Evolutionary conservation across 1,140 invertebrate genomes (phyloP).

Genomic region (Triops cancriformis): DNA sequence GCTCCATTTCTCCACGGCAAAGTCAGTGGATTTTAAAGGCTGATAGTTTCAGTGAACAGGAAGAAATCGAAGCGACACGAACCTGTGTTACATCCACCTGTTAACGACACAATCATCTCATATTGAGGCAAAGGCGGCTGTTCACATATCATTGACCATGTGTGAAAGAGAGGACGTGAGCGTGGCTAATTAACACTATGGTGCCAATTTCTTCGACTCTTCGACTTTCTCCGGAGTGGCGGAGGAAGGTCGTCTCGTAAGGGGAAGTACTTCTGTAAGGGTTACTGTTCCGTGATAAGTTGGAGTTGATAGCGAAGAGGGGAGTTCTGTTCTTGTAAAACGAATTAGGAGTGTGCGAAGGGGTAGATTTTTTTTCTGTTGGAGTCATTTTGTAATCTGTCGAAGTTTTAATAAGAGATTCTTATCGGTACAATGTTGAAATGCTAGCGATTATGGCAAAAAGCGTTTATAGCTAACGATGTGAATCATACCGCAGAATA

Average conservation of each 20-base stretch:
- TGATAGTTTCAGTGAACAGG: not conserved
- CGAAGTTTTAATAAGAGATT: not conserved
- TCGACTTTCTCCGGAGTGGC: not conserved
- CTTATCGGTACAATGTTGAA: not conserved
- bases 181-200: not conserved
- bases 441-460: not conserved
- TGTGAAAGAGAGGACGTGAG: not conserved
- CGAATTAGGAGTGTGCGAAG: not conserved
- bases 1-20: conserved; percentile 5
- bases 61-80: not conserved
- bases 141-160: conserved; percentile 1
- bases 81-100: not conserved
- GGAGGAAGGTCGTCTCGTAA: not conserved
- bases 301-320: not conserved
- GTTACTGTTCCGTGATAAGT: not conserved
- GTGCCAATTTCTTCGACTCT: not conserved
- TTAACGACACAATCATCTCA: not conserved
- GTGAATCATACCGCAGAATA: not conserved
- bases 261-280: not conserved
- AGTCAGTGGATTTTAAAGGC: conserved; percentile 11
- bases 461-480: not conserved
- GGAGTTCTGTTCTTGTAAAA: not conserved
- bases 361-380: not conserved
- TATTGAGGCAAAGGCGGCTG: not conserved
- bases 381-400: not conserved